Conservation (phyloP, 2,113 vertebrate genomes). For the Cathartes aura region DNA sequence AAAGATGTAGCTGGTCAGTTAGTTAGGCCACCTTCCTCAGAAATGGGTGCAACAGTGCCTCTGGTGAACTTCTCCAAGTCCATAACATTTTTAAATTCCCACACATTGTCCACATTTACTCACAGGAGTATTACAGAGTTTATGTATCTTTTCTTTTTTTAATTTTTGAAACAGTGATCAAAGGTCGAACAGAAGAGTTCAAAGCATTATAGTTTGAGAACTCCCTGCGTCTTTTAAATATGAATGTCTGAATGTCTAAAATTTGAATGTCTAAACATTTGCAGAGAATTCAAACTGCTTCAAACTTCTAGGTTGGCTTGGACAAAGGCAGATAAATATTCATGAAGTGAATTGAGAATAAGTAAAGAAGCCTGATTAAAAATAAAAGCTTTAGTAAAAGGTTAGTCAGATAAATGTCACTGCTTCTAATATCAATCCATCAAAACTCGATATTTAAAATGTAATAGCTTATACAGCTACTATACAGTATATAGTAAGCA, state of each 20-base stretch:
- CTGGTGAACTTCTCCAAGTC: neutral
- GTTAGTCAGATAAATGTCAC: constrained; percentile 7
- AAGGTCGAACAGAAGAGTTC: neutral
- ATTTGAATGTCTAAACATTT: neutral
- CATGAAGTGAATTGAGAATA: neutral
- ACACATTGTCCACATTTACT: neutral
- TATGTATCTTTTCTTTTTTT: neutral
- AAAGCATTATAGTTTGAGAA: neutral
- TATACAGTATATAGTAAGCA: neutral
- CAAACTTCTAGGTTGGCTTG: neutral
- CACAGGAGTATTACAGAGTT: neutral
- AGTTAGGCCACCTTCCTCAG: neutral
- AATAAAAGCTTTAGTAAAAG: constrained; percentile 3
- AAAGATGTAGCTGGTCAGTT: neutral
- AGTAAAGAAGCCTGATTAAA: neutral
- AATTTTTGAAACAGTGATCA: neutral
- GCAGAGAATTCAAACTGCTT: neutral
- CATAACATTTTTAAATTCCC: neutral
- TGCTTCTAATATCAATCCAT: neutral
- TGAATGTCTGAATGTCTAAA: too few species aligned
- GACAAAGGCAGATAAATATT: neutral
- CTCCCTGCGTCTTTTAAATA: neutral
- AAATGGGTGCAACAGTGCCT: neutral
- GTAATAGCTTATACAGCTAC: neutral
- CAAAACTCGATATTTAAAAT: neutral